Percentiles rank a stretch among this genome's conserved stretches.
phyloP scores from a whole-genome alignment of 2,888 invertebrate genomes.

The Macaria liturata region DNA sequence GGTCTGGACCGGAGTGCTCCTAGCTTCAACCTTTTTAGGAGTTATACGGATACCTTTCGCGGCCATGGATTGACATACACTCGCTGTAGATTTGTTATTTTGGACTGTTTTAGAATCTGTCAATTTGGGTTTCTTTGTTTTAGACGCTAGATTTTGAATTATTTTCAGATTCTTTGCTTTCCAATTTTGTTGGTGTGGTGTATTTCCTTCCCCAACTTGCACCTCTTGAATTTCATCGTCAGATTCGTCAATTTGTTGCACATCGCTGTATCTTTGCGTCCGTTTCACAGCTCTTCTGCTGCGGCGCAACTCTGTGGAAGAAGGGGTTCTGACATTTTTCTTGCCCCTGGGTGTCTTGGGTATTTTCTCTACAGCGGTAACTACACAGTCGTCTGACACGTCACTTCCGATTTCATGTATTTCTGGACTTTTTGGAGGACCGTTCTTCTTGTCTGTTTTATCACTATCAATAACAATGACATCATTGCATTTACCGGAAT shows the following conservation, averaged over 20 bases:
- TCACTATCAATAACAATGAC: not conserved
- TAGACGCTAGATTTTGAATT: not conserved
- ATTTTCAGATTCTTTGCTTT: not conserved
- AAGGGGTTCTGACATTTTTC: not conserved
- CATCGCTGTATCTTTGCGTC: not conserved
- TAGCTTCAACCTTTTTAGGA: not conserved
- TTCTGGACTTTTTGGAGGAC: not conserved
- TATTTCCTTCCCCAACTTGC: not conserved
- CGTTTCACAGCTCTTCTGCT: not conserved
- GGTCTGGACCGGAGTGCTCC: not conserved
- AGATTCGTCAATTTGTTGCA: not conserved
- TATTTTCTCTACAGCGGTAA: not conserved
- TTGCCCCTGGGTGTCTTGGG: not conserved
- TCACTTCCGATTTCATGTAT: not conserved
- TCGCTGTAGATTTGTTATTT: not conserved
- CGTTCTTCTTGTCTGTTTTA: not conserved
- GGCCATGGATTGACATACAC: not conserved
- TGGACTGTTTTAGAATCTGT: not conserved
- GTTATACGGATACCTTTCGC: not conserved
- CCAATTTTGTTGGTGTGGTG: not conserved
- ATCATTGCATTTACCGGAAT: not conserved
- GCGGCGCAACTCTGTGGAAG: not conserved
- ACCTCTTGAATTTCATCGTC: constrained; percentile 2
- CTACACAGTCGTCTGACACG: not conserved
- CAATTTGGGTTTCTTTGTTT: not conserved